Conservation (phyloP, 2,113 vertebrate species). For the Anhinga anhinga region DNA sequence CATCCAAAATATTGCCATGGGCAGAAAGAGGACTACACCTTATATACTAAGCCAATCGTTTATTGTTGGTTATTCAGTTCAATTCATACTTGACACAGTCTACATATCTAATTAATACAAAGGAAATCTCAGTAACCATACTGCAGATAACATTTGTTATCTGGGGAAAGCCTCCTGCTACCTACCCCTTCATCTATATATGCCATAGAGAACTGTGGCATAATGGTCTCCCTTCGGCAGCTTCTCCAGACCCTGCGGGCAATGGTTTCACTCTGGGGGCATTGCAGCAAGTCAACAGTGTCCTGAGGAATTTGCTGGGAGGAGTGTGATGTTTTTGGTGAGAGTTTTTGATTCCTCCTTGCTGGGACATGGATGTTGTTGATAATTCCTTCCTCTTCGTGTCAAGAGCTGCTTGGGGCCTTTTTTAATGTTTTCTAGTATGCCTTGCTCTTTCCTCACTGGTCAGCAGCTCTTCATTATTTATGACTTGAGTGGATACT, state of each 20-base stretch:
- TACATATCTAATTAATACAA: not conserved
- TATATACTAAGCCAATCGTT: not conserved
- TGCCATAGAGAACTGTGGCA: not conserved
- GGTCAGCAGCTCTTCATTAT: not conserved
- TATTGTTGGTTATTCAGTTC: not conserved
- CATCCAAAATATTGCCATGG: not conserved
- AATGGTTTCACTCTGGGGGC: not conserved
- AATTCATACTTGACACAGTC: not conserved
- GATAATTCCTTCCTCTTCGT: not conserved
- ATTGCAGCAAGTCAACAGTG: not conserved
- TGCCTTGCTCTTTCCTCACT: not conserved
- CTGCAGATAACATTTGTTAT: not conserved
- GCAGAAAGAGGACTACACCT: not conserved
- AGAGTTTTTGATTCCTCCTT: not conserved
- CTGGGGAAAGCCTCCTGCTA: not conserved
- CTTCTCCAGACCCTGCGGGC: fast-evolving
- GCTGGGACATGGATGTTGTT: not conserved
- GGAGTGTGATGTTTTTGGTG: not conserved
- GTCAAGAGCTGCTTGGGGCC: not conserved
- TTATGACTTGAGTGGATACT: not conserved
- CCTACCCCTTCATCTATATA: not conserved
- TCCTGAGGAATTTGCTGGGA: not conserved
- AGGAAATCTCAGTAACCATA: not conserved
- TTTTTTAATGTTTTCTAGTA: not conserved
- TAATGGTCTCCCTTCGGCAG: fast-evolving